Evolutionary conservation across 1,140 invertebrate genomes (phyloP), one percentile per base, ranked within the genome.

Genomic region (Coboldia fuscipes): DNA sequence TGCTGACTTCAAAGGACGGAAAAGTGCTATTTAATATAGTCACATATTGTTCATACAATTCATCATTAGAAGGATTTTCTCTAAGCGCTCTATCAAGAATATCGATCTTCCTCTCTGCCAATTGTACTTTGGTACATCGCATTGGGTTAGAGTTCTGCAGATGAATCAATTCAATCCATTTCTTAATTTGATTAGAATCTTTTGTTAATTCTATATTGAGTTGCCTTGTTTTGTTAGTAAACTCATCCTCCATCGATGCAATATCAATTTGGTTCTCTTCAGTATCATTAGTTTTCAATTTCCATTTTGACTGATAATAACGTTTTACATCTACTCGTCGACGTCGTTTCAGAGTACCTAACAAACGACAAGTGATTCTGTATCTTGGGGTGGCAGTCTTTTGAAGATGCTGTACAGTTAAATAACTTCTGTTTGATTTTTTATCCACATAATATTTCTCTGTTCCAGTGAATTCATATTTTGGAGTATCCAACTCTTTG

Each of bases 81-180:
- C 51, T 48, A 10, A 72, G 45, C 7, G 61, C 67, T 46, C 62
- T 65, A 32, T 71, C 59, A 12, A 66, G 41, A 32, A 70, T 68
- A 0, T 59, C 50, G 27, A 68, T 44, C 43, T 70, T 67, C 37
- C 61, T 59, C 41, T 63, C 57, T n/a, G 52, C 49, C 33, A 48
- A 17, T 24, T 60, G 32, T 45, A 54, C 39, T 38, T 47, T 48
- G 23, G 43, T 21, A 51, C 53, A 49, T 50, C 56, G 39, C 60
- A 47, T 44, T 50, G 41, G 44, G 30, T 53, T 37, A 36, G 30
- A 45, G 57, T 68, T 61, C 44, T 72, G 67, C 47, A 66, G 64
- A 17, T 61, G 41, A 7, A 66, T 42, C 44, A 69, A 71, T 42
- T 70, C 48, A 24, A 70, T 42, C 60, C 68, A 70, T 16, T 56